Evolutionary conservation across 2,888 invertebrate species (phyloP), one percentile per base, ranked within the genome.

Genomic region (Ichneumoninae sp.): DNA sequence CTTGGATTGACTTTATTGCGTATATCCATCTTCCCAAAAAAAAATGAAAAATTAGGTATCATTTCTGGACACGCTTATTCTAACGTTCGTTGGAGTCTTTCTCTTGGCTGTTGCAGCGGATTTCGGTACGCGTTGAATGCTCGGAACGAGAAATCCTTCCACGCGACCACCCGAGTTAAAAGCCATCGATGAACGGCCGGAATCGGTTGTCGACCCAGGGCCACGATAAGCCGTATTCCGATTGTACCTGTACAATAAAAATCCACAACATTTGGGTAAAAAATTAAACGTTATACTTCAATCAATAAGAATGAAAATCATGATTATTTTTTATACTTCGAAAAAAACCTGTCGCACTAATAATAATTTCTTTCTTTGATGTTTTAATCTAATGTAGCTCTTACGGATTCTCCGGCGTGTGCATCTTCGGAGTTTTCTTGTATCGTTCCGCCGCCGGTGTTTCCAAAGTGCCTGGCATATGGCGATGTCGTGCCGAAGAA

Each of bases 81-180:
- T 47, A 19, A 47, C 69, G 26, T 13, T n/a, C 7, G 69, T 52
- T 30, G 19, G 33, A 10, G 54, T 52, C 19, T 30, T 50, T 10
- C 26, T 65, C 16, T 60, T 52, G 8, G 62, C 5, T 10, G 70
- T 54, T 3, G 72, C 62, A n/a, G 19, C 77, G 10, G 84, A 84
- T 77, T 69, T 80, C 8, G 78, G 84, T 10, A 84, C 80, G 33
- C n/a, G 81, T 26, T 47, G 69, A 5, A 33, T 62, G 1, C 1
- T 75, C 4, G 81, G 84, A 57, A 84, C 80, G 26, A 54, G 47
- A 47, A 83, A 83, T 13, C 22, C 69, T 8, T 4, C 69, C 1
- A 36, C 50, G 44, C 50, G 36, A 66, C 44, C 19, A 7, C 10
- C 26, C 54, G 71, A 22, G 1, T 62, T 44, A 5, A 2, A 54